Conservation (phyloP, 2,888 invertebrate genomes). For the Empis livida region DNA sequence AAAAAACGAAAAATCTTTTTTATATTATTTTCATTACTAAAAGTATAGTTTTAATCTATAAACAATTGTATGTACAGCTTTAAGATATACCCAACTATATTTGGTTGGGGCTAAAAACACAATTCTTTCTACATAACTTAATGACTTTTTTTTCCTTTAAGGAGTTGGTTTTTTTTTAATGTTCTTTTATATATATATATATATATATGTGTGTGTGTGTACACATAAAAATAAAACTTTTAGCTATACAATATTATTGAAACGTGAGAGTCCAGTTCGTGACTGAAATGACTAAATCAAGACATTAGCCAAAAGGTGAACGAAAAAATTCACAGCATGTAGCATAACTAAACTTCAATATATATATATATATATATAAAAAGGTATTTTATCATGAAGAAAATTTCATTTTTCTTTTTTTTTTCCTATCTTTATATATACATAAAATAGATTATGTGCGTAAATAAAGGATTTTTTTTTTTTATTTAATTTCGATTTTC, state of each 20-base stretch:
- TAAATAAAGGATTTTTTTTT: slow-evolving; percentile 1
- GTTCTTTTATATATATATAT: not conserved
- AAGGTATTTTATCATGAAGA: slow-evolving; percentile 5
- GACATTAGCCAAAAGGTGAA: slow-evolving; percentile 7
- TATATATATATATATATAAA: slow-evolving; percentile 2
- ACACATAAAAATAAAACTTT: not conserved
- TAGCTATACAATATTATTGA: too few species aligned
- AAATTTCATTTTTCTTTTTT: slow-evolving; percentile 1
- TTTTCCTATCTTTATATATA: not conserved
- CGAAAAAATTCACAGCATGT: not conserved
- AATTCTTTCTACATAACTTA: too few species aligned
- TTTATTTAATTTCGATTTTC: too few species aligned
- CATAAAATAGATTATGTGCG: slow-evolving; percentile 7
- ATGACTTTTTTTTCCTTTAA: too few species aligned
- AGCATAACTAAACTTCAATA: not conserved
- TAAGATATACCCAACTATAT: too few species aligned
- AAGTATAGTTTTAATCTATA: too few species aligned
- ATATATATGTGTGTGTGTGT: slow-evolving; percentile 1
- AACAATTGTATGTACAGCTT: too few species aligned
- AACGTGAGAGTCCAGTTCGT: slow-evolving; percentile 11
- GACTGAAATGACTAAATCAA: slow-evolving; percentile 16
- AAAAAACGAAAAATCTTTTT: too few species aligned
- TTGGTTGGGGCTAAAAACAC: too few species aligned
- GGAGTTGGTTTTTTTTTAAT: slow-evolving; percentile 2
- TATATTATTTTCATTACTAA: too few species aligned